Evolutionary conservation across 2,888 invertebrate genomes (phyloP).

Genomic region (Megamerina dolium): DNA sequence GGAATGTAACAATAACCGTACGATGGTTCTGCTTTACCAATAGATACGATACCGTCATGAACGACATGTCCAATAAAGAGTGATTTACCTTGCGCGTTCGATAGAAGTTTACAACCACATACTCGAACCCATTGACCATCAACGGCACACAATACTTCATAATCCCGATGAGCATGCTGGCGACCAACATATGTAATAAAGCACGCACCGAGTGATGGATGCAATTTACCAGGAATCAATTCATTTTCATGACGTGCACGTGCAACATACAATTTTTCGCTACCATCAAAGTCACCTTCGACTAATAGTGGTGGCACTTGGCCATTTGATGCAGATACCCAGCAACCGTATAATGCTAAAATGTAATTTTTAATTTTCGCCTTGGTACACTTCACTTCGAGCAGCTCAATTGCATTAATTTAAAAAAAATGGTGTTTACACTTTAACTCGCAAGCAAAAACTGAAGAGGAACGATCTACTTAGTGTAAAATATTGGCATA

Average conservation of each 20-base stretch:
- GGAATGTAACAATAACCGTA: conserved; percentile 80
- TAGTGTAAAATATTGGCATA: no score
- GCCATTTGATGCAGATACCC: conserved; percentile 59
- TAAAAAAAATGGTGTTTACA: no score
- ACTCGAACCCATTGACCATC: conserved; percentile 63
- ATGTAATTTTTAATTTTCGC: no score
- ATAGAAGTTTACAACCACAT: conserved; percentile 60
- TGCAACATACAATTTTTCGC: conserved; percentile 58
- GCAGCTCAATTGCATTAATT: no score
- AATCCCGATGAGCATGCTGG: conserved; percentile 61
- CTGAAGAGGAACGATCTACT: no score
- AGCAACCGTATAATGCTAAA: no score
- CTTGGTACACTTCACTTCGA: no score
- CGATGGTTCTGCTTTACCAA: conserved; percentile 78
- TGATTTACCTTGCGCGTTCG: conserved; percentile 72
- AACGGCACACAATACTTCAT: conserved; percentile 63
- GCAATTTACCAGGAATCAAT: conserved; percentile 69
- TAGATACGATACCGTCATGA: conserved; percentile 70
- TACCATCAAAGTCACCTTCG: conserved; percentile 58
- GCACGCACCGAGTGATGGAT: conserved; percentile 61
- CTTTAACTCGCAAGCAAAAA: no score
- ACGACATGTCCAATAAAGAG: conserved; percentile 70
- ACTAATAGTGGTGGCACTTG: conserved; percentile 68
- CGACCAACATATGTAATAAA: conserved; percentile 74
- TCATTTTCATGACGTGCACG: conserved; percentile 66